phyloP scores from a whole-genome alignment of 2,888 invertebrate species.

The Heliconius cydno region DNA sequence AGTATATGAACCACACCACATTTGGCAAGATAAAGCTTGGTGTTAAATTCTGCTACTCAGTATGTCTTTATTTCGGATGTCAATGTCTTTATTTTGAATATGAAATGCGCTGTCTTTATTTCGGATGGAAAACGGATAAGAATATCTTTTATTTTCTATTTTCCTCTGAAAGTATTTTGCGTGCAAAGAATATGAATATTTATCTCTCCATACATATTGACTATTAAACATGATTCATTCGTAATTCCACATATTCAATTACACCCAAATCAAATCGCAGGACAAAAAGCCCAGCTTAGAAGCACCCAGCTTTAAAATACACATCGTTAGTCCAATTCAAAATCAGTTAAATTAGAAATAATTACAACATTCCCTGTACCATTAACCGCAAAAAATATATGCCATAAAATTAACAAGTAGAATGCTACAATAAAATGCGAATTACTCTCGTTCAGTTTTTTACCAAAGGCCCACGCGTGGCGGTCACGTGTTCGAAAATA shows the following conservation, averaged over 20 bases:
- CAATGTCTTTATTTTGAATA: too few species aligned
- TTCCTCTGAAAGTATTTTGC: accelerated
- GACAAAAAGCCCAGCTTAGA: constrained; percentile 25
- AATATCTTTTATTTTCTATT: too few species aligned
- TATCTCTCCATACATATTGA: not conserved
- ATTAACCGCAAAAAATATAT: constrained; percentile 72
- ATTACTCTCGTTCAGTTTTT: constrained; percentile 80
- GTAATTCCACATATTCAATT: not conserved
- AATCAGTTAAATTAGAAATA: constrained; percentile 69
- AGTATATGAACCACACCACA: too few species aligned
- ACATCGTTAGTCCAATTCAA: constrained; percentile 53
- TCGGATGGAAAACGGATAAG: too few species aligned
- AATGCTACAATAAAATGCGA: constrained; percentile 80
- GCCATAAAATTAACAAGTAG: constrained; percentile 76
- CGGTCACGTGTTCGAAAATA: constrained; percentile 76
- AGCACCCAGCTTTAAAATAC: constrained; percentile 26
- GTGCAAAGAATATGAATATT: not conserved
- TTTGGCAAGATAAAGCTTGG: not conserved
- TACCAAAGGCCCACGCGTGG: constrained; percentile 78
- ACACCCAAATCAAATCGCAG: not conserved
- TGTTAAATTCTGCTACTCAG: not conserved
- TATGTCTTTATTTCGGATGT: too few species aligned
- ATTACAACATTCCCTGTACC: constrained; percentile 61
- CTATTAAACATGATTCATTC: not conserved
- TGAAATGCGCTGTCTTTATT: too few species aligned